Evolutionary conservation across 2,797 vertebrate species (phyloP).

Genomic region (Lates japonicus): DNA sequence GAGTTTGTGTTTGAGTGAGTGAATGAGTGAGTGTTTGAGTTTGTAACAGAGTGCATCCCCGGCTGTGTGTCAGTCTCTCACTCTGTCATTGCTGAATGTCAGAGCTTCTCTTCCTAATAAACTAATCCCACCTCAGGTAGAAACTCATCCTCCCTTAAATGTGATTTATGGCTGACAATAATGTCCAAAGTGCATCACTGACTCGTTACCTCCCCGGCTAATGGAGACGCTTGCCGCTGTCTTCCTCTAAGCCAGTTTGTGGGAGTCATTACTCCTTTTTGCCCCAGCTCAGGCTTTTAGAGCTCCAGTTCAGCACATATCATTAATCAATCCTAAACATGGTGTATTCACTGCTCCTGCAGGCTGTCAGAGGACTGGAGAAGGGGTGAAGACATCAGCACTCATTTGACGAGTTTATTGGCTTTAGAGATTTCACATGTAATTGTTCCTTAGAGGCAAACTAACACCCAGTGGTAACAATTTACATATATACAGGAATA

Average conservation of each 20-base stretch:
- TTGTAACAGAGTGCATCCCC: neutral
- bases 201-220: slow-evolving; percentile 70
- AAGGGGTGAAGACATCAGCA: slow-evolving; percentile 4
- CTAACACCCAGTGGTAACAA: neutral
- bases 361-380: neutral
- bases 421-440: slow-evolving; percentile 19
- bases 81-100: slow-evolving; percentile 60
- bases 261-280: slow-evolving; percentile 71
- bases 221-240: slow-evolving; percentile 57
- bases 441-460: slow-evolving; percentile 28
- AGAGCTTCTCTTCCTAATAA: slow-evolving; percentile 55
- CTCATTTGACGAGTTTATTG: slow-evolving; percentile 30
- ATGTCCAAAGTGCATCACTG: slow-evolving; percentile 68
- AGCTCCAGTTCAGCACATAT: slow-evolving; percentile 38
- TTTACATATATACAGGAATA: slow-evolving; percentile 12
- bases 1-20: neutral
- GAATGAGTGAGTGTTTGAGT: neutral
- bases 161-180: slow-evolving; percentile 73
- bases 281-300: slow-evolving; percentile 27
- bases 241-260: slow-evolving; percentile 42
- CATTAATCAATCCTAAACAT: slow-evolving; percentile 64
- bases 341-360: slow-evolving; percentile 20
- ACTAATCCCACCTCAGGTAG: slow-evolving; percentile 56
- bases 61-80: slow-evolving; percentile 4
- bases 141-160: slow-evolving; percentile 57